A percentile compares a stretch with the other conserved stretches of the same genome.
Evolutionary conservation across 2,113 vertebrate species (phyloP).

Genomic region (Vulpes vulpes): DNA sequence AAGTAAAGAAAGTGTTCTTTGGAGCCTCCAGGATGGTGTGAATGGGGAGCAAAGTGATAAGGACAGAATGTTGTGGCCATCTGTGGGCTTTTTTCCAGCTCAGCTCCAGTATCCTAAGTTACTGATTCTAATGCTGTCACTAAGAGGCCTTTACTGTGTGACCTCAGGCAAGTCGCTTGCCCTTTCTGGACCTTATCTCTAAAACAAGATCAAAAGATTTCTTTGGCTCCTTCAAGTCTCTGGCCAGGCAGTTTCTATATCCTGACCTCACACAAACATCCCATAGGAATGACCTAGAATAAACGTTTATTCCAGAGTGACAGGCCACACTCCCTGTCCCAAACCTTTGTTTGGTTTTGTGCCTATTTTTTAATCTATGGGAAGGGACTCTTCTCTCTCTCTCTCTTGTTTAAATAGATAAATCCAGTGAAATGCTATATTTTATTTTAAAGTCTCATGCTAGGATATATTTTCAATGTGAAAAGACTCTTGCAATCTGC

Average conservation of each 20-base stretch:
- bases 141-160: background rate
- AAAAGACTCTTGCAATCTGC: background rate
- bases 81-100: background rate
- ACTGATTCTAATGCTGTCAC: background rate
- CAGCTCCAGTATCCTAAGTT: background rate
- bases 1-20: background rate
- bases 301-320: background rate
- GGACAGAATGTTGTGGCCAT: background rate
- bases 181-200: background rate
- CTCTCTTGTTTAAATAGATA: background rate
- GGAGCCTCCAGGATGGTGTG: rapidly evolving
- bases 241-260: background rate
- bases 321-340: background rate
- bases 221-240: background rate
- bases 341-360: background rate
- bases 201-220: constrained; percentile 12
- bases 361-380: background rate
- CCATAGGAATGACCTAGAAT: background rate
- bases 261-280: background rate
- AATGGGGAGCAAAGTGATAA: rapidly evolving
- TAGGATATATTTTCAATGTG: background rate
- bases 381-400: background rate
- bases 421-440: background rate
- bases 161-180: background rate
- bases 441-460: background rate